phyloP scores from a whole-genome alignment of 1,140 invertebrate species.

The Agrilus planipennis region DNA sequence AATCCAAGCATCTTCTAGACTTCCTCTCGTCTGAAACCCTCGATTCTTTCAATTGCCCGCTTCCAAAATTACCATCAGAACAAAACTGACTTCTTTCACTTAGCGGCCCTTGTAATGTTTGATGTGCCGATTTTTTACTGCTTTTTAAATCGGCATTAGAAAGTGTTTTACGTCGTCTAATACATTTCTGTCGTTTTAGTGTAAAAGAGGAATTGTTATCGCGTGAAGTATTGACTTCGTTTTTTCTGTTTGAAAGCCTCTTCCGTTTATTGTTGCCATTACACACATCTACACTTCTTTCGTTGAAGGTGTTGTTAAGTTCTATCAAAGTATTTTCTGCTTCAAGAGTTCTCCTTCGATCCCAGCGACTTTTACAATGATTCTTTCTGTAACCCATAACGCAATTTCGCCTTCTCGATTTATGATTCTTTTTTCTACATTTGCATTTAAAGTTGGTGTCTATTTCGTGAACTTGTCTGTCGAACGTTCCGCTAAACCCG shows the following conservation, averaged over 20 bases:
- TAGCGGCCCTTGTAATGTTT: too few species aligned
- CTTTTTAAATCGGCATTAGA: too few species aligned
- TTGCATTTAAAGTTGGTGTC: constrained; percentile 23
- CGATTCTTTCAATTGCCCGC: not conserved
- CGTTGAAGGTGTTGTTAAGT: constrained; percentile 28
- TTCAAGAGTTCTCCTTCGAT: not conserved
- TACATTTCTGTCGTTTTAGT: constrained; percentile 28
- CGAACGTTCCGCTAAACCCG: constrained; percentile 23
- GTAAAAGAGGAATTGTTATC: constrained; percentile 12
- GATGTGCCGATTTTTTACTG: too few species aligned
- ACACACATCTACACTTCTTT: constrained; percentile 25
- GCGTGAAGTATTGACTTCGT: not conserved
- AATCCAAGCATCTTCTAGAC: constrained; percentile 23
- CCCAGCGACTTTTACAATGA: not conserved
- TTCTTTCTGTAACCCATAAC: too few species aligned
- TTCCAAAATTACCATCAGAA: too few species aligned
- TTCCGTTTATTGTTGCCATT: constrained; percentile 18
- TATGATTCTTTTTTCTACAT: constrained; percentile 19
- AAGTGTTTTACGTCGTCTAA: constrained; percentile 21
- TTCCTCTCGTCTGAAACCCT: too few species aligned
- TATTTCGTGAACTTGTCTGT: constrained; percentile 20
- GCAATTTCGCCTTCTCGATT: too few species aligned
- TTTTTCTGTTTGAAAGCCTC: constrained; percentile 1
- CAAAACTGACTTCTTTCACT: too few species aligned
- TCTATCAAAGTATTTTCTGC: constrained; percentile 28